Evolutionary conservation across 2,888 invertebrate species (phyloP).

Genomic region (Sthenelais limicola): DNA sequence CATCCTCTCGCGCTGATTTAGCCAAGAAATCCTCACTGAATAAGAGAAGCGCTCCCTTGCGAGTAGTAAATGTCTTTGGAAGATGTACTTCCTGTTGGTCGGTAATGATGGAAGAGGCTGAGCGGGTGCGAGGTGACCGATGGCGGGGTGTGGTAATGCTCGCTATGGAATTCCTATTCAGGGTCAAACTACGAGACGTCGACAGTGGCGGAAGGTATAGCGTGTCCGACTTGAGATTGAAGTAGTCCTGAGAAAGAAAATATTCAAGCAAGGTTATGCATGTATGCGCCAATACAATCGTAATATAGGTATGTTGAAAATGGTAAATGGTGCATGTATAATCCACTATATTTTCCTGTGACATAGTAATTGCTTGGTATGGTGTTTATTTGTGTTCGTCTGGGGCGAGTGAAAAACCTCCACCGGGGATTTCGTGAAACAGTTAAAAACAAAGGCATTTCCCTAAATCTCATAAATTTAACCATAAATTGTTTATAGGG

Average conservation of each 20-base stretch:
- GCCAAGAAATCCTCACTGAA: constrained; percentile 70
- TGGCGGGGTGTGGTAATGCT: background rate
- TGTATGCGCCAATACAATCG: background rate
- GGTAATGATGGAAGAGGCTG: background rate
- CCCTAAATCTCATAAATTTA: no score
- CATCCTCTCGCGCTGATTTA: constrained; percentile 47
- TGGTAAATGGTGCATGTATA: background rate
- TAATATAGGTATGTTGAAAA: background rate
- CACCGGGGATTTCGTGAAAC: no score
- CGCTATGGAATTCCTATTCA: background rate
- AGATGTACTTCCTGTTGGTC: constrained; percentile 56
- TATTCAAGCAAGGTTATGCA: background rate
- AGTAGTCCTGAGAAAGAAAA: constrained; percentile 18
- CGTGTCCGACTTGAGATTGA: constrained; percentile 20
- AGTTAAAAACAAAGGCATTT: no score
- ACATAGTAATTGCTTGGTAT: no score
- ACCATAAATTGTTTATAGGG: no score
- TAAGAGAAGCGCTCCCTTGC: constrained; percentile 70
- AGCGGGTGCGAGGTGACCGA: background rate
- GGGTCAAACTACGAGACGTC: background rate
- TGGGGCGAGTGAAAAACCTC: no score
- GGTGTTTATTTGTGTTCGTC: no score
- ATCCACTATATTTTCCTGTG: no score
- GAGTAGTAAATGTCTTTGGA: constrained; percentile 71
- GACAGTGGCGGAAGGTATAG: constrained; percentile 19